phyloP scores from a whole-genome alignment of 2,797 vertebrate species.

The Arctocebus calabarensis region DNA sequence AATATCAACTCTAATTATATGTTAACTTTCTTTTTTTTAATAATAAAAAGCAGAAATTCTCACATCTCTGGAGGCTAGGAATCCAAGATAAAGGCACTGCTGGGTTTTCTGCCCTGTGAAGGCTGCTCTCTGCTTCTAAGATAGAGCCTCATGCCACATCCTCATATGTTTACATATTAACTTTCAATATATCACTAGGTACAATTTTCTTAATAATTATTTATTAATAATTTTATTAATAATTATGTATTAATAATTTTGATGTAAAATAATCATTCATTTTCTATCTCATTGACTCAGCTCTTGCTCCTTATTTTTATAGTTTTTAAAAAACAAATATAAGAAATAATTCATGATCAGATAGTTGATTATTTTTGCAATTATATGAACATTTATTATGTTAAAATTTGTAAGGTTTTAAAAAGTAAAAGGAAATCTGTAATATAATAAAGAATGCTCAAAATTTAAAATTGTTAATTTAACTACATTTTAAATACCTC shows the following conservation, averaged over 20 bases:
- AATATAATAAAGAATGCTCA: background rate
- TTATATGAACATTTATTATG: background rate
- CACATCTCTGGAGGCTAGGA: background rate
- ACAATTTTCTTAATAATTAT: background rate
- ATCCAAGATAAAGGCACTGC: background rate
- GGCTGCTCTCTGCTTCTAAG: background rate
- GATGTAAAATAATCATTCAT: background rate
- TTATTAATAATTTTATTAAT: background rate
- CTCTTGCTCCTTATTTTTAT: background rate
- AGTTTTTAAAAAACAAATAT: background rate
- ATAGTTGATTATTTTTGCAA: background rate
- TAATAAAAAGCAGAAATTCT: background rate
- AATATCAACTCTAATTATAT: background rate
- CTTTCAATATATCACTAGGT: background rate
- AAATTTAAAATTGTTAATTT: background rate
- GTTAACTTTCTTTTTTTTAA: background rate
- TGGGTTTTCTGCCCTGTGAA: background rate
- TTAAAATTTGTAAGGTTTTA: background rate
- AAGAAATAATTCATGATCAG: background rate
- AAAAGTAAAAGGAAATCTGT: background rate
- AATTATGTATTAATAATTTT: background rate
- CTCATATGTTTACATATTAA: background rate
- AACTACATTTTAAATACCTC: background rate
- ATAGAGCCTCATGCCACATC: background rate
- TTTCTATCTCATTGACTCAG: background rate